Percentiles rank a stretch among this genome's conserved stretches.
phyloP scores from a whole-genome alignment of 2,797 vertebrate species.

The Hydrocynus forskahlii region DNA sequence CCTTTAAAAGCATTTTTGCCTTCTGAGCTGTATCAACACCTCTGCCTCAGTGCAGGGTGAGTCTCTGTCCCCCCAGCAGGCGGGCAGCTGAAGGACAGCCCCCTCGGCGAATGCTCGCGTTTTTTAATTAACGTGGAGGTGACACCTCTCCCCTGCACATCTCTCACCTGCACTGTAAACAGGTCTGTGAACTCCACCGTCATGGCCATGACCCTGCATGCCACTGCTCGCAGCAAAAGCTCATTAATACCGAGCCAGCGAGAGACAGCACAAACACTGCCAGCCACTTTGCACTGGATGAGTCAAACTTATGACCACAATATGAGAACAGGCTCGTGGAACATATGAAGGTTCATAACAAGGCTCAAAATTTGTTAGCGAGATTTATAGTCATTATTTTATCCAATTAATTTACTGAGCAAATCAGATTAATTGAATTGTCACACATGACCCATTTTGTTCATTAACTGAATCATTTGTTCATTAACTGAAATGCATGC shows the following conservation, averaged over 20 bases:
- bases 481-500: constrained; percentile 7
- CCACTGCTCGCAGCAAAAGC: constrained; percentile 81
- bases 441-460: background rate
- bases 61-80: constrained; percentile 55
- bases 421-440: constrained; percentile 19
- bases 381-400: constrained; percentile 32
- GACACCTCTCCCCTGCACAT: constrained; percentile 68
- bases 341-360: constrained; percentile 38
- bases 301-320: constrained; percentile 46
- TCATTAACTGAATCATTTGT: too few relatives aligned
- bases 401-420: background rate
- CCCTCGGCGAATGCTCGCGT: constrained; percentile 65
- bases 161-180: constrained; percentile 79
- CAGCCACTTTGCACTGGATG: constrained; percentile 41
- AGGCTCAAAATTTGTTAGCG: constrained; percentile 17
- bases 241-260: constrained; percentile 73
- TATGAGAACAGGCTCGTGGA: constrained; percentile 35
- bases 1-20: constrained; percentile 32
- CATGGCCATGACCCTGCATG: constrained; percentile 69
- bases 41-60: constrained; percentile 34
- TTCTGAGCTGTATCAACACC: constrained; percentile 45
- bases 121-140: constrained; percentile 75
- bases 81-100: constrained; percentile 69
- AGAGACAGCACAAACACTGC: constrained; percentile 68
- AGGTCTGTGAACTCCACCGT: constrained; percentile 76